Base-by-base conservation (phyloP, 1,140 invertebrate genomes). In the Lutraria rhynchaena region DNA sequence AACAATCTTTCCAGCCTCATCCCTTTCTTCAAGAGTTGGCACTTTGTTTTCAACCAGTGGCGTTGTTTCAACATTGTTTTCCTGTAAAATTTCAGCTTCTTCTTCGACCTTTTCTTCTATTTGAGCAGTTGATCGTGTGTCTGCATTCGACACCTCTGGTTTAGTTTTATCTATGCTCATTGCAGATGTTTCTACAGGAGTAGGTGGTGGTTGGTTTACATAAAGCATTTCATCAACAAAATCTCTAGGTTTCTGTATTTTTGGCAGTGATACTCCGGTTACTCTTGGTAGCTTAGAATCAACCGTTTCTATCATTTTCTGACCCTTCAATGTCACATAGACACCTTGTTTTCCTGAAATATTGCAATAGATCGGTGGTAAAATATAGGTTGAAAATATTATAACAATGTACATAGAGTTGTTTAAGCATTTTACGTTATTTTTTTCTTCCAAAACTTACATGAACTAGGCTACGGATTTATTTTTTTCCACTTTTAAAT, bases 201-300 rank as follows among this genome's bases (percentile, higher is more conserved):
- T 81, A 9, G 78, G 70, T 7, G 78, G 78, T 19, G 78, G 78
- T 51, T 81, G 78, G n/a, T 81, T 81, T 15, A 73, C 55, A 7
- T 44, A 63, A 7, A 65, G 29, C 44, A 81, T 73, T 46, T 81
- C 78, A 33, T 81, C 78, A 11, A 81, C 35, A 49, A 35, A 44
- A 55, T 81, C 78, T 27, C 70, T 41, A 29, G 78, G 33, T 49
- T 63, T 81, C 24, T 33, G 37, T 35, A 81, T 61, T 44, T 81
- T 81, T 53, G 78, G 78, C 24, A 81, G 49, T 7, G 78, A 73
- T 31, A 81, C 29, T 3, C 78, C 78, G 17, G 69, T 73, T 0
- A 81, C 78, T 55, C 69, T 61, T 37, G 78, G 78, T 24, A 81
- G 44, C 49, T 74, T 81, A 3, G 78, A 81, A 22, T 81, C 78